Evolutionary conservation across 2,797 vertebrate species (phyloP), one percentile per base, ranked within the genome.

Genomic region (Pantherophis vulpinus): DNA sequence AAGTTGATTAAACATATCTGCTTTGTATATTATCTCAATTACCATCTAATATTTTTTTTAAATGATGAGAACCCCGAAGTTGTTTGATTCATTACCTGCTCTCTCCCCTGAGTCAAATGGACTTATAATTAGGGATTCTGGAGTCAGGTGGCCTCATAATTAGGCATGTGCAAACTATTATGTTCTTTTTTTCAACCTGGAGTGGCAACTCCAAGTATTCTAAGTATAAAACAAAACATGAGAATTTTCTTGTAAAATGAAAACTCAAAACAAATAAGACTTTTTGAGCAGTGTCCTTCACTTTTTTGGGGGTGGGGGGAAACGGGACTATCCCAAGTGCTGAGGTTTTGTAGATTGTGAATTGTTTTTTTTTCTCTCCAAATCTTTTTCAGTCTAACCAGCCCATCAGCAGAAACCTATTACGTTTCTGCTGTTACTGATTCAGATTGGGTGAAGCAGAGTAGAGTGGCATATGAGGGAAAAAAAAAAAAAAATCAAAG

Each of bases 401-500:
- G n/a, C n/a, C 5, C 14, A 32, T 16, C 12, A 70, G 5, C 66
- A 70, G 13, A 32, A 32, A 70, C 29, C 27, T 66, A 32, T n/a
- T 32, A 32, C 16, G n/a, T 32, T 2, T 70, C 14, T 70, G 66
- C n/a, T 70, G 66, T 70, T 70, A 70, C 13, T 70, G n/a, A 16
- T 70, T 70, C 14, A 37, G 70, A 37, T 3, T 74, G 70, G 32
- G 37, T 37, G 14, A 32, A n/a, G 60, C 55, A 11, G 23, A 58
- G 94, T 79, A n/a, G 13, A 29, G 2, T 88, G 60, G 10, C 42
- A 47, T 47, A 47, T 47, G 42, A 47, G 14, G 13, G n/a, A n/a
- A n/a, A 37, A 37, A 27, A 94, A 95, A n/a, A 55, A 0, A 56
- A 93, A 18, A 25, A 92, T 95, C 93, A 93, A 61, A 90, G 92